Percentiles rank a stretch among this genome's conserved stretches.
These are phyloP conservation scores for Arbacia lixula DNA, from an alignment of 53 echinoderm and acorn worm species.

Conservation along the genomic window DNA sequence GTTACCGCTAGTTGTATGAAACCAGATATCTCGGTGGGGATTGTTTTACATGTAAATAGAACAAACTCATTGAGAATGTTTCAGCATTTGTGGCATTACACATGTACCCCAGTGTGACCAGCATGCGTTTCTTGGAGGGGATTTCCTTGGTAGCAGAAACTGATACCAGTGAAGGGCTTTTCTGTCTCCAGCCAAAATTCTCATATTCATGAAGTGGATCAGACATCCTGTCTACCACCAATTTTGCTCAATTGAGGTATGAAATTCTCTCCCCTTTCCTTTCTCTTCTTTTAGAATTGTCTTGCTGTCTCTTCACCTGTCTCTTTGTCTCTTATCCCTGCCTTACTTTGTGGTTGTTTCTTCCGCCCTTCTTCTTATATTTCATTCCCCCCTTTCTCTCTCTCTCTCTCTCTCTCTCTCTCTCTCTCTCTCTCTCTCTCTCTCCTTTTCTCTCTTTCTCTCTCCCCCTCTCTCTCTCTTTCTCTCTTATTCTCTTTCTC, in stretches of 20 bases:
- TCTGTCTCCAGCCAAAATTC: too few species aligned
- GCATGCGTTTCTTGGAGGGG: too few species aligned
- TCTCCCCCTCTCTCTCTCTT: not conserved
- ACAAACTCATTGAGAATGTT: too few species aligned
- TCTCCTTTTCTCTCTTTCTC: not conserved
- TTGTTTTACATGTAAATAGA: too few species aligned
- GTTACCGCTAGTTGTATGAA: too few species aligned
- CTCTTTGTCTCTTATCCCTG: conserved; percentile 1
- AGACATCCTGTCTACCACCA: conserved; percentile 42
- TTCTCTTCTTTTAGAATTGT: not conserved
- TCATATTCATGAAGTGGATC: conserved; percentile 38
- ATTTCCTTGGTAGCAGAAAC: too few species aligned
- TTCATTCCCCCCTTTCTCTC: not conserved
- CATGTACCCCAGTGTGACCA: too few species aligned
- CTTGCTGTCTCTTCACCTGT: not conserved
- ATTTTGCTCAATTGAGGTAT: conserved; percentile 25
- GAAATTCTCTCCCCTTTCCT: conserved; percentile 7
- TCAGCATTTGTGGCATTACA: too few species aligned
- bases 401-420: not conserved
- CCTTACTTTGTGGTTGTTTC: not conserved
- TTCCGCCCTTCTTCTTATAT: not conserved
- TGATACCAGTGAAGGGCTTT: too few species aligned
- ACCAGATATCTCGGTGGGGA: too few species aligned
- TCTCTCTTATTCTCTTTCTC: conserved; percentile 2
- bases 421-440: not conserved